Percentiles rank a stretch among this genome's conserved stretches.
These are phyloP conservation scores for Anisognathus igniventris DNA, from an alignment of 2,797 vertebrate species.

Conservation along the genomic window DNA sequence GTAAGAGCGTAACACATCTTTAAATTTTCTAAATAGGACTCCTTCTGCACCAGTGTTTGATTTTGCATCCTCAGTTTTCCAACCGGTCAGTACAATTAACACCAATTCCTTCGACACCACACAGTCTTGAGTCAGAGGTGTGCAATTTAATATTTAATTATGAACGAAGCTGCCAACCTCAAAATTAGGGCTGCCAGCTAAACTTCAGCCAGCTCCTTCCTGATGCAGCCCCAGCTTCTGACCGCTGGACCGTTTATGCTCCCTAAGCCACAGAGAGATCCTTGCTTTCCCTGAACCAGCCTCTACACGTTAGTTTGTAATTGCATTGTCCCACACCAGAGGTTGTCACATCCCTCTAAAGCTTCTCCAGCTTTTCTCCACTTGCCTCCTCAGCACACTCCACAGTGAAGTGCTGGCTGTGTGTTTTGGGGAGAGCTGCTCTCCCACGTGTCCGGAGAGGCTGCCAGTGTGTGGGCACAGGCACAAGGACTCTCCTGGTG, in stretches of 20 bases:
- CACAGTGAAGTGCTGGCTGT: background rate
- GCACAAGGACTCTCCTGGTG: background rate
- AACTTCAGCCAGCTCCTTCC: background rate
- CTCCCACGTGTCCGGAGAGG: fast-evolving
- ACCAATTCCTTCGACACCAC: background rate
- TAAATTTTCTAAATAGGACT: background rate
- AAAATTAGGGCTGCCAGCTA: slow-evolving; percentile 33
- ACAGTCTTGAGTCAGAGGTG: background rate
- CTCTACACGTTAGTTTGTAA: fast-evolving
- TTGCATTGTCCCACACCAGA: background rate
- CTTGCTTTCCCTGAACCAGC: background rate
- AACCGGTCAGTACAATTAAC: background rate
- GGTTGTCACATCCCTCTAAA: background rate
- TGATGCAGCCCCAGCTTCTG: background rate
- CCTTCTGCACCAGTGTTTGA: background rate
- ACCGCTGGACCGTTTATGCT: background rate
- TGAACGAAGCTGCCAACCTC: background rate
- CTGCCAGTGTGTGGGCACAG: background rate
- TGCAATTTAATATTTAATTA: slow-evolving; percentile 3
- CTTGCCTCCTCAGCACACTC: background rate
- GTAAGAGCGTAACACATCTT: background rate
- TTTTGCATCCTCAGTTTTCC: background rate
- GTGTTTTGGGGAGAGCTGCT: background rate
- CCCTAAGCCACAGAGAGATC: background rate
- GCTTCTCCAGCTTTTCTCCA: background rate